Evolutionary conservation across 2,888 invertebrate genomes (phyloP).

Genomic region (Andrena bucephala): DNA sequence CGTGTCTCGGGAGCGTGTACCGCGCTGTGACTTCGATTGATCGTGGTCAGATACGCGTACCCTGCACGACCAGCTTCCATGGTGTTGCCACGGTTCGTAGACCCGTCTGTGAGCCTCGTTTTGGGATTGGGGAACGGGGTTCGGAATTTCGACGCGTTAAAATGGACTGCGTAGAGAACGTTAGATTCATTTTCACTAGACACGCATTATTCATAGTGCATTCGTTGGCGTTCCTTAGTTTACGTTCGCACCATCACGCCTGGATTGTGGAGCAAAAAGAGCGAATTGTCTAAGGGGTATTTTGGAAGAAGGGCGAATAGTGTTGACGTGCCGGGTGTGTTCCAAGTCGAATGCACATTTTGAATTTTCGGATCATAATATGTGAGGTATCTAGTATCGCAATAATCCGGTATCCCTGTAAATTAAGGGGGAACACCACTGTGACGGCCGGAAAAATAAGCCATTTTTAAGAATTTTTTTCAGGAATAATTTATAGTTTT

Average conservation of each 20-base stretch:
- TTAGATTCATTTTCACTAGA: slow-evolving; percentile 49
- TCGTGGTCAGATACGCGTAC: slow-evolving; percentile 18
- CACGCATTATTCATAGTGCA: slow-evolving; percentile 47
- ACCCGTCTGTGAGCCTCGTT: not conserved
- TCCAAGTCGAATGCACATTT: not conserved
- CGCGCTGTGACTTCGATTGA: slow-evolving; percentile 25
- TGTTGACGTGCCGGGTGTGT: not conserved
- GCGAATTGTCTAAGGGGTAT: not conserved
- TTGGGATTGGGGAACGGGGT: slow-evolving; percentile 1
- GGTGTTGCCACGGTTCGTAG: not conserved
- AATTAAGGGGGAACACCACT: too few relatives aligned
- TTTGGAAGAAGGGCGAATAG: not conserved
- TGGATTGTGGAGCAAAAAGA: not conserved
- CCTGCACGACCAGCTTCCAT: not conserved
- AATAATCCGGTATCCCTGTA: too few relatives aligned
- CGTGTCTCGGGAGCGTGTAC: slow-evolving; percentile 41
- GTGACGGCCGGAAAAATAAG: too few relatives aligned
- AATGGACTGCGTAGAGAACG: slow-evolving; percentile 4
- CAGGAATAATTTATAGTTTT: too few relatives aligned
- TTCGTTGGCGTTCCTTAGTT: slow-evolving; percentile 28
- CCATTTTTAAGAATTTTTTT: too few relatives aligned
- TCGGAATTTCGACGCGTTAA: not conserved
- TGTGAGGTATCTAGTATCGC: too few relatives aligned
- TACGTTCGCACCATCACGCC: slow-evolving; percentile 29
- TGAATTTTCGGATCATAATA: too few relatives aligned